A percentile compares a stretch with the other conserved stretches of the same genome.
phyloP scores from a whole-genome alignment of 2,797 vertebrate genomes.

The Thamnophis elegans region DNA sequence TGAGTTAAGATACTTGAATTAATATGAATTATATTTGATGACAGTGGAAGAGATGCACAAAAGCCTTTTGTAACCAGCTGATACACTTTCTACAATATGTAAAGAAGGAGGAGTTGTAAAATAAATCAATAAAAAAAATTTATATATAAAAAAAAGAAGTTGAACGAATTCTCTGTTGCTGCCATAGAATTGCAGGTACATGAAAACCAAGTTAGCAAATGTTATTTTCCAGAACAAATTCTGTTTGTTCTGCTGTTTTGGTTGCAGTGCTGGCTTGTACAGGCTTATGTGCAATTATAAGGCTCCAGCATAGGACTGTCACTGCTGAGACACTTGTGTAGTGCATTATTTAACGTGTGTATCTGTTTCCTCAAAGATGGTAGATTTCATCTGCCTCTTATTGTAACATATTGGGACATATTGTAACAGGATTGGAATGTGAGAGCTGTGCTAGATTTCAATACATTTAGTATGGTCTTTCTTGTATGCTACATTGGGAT shows the following conservation, averaged over 20 bases:
- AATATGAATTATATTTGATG: too few species aligned
- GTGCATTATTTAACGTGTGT: neutral
- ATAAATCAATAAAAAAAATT: too few species aligned
- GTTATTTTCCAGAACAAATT: neutral
- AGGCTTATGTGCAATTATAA: neutral
- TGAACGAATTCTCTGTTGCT: neutral
- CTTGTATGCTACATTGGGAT: neutral
- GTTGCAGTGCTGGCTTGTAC: neutral
- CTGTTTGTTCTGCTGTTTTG: neutral
- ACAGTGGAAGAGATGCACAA: too few species aligned
- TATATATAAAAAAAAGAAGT: too few species aligned
- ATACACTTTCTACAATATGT: too few species aligned
- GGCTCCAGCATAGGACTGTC: neutral
- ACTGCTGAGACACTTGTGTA: neutral
- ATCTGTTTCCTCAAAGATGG: neutral
- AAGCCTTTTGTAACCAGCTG: too few species aligned
- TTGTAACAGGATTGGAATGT: neutral
- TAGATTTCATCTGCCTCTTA: neutral
- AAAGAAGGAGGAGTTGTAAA: too few species aligned
- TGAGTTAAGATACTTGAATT: too few species aligned
- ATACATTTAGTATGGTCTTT: neutral
- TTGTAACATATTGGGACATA: too few species aligned
- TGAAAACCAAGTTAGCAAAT: neutral
- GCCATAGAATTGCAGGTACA: neutral
- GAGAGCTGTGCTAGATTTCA: neutral